Base-by-base conservation (phyloP, 2,888 invertebrate genomes). In the Athetis lepigone region DNA sequence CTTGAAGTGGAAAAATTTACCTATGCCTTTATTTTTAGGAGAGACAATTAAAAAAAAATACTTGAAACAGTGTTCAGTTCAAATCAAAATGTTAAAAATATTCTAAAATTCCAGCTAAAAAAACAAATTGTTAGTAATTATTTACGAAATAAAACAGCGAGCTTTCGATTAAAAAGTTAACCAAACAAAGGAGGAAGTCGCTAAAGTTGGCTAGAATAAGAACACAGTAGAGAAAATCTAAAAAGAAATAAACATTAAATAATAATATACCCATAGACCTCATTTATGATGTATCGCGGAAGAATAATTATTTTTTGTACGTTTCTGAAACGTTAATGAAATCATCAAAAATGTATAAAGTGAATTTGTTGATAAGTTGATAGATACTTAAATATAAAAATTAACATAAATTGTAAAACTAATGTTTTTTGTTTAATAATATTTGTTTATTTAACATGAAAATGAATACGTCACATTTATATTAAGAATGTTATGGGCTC, bases 271-370 rank as follows among this genome's bases (percentile, higher is more conserved):
- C 68, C 75, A 77, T 79, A 83, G 77, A 77, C 49, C 73, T 75
- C 80, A 82, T 78, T 71, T 71, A 70, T 71, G 45, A 76, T 69
- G 78, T 79, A 81, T 82, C 75, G 72, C 77, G 73, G 70, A 79
- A 81, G 62, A 81, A 73, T 78, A 77, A 73, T 85, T 86, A 88
- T 89, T 86, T 88, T 87, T 88, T 87, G 87, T 90, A 90, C 82
- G 87, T 89, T 77, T 80, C 75, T 62, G 77, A 78, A 81, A 74
- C 79, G 66, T 66, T 58, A 77, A 40, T 47, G 23, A 55, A 68
- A 59, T 62, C 60, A 72, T 70, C 27, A 64, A 71, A 74, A 79
- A 60, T 79, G 64, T 80, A 69, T 76, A 79, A 76, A 73, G 61
- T 69, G 56, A 64, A 71, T 70, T 61, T 77, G 70, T 70, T 66